A percentile compares a stretch with the other conserved stretches of the same genome.
Conservation (phyloP, 1,140 invertebrate species). For the Chironomus striatipennis region DNA sequence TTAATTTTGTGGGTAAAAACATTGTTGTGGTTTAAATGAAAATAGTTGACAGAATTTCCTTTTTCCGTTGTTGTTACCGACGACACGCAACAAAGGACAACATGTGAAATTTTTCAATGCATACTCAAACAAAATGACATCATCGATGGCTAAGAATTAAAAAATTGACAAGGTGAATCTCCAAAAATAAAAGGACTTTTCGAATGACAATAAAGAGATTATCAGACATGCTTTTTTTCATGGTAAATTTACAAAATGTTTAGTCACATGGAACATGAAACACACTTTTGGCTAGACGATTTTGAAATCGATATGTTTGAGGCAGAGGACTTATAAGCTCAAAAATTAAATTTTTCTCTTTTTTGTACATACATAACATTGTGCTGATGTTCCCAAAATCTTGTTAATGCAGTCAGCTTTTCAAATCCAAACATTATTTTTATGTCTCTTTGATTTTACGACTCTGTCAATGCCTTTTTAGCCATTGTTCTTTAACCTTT, state of each 20-base stretch:
- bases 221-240: neutral
- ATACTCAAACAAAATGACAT: no score
- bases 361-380: neutral
- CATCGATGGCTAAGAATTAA: no score
- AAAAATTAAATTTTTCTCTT: neutral
- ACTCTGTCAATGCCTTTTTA: no score
- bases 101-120: no score
- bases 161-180: no score
- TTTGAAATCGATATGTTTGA: neutral
- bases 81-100: neutral
- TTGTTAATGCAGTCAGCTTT: neutral
- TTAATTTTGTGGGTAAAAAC: conserved; percentile 10
- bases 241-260: neutral
- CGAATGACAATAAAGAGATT: neutral
- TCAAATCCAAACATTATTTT: neutral
- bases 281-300: neutral
- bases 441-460: neutral
- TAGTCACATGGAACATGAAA: neutral
- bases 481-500: no score
- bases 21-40: neutral
- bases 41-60: neutral
- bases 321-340: neutral
- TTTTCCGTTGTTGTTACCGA: neutral
- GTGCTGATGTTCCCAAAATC: neutral
- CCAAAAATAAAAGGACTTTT: no score